Evolutionary conservation across 2,888 invertebrate genomes (phyloP), one percentile per base, ranked within the genome.

Genomic region (Ichneumoninae sp.): DNA sequence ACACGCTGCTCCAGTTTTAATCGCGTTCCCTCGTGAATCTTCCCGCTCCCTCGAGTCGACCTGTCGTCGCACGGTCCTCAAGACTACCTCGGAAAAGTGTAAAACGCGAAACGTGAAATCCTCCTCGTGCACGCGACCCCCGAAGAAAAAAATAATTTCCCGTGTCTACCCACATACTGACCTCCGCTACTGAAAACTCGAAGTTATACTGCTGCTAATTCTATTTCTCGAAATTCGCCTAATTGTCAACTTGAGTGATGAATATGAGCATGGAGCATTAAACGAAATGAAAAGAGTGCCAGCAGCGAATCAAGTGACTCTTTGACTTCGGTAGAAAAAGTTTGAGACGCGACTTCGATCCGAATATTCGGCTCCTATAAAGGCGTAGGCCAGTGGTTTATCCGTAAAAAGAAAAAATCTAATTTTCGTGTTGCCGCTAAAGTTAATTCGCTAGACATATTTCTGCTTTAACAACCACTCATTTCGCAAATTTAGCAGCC

Each of bases 1-100:
- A 74, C 75, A 79, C 36, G 75, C 50, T 75, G 79, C 79, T 70
- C 79, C 7, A 83, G 75, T 76, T 84, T 77, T 75, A 26, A 75
- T 83, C 47, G 66, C 52, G n/a, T 66, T 33, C 33, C n/a, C 47
- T 36, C 16, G 50, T 16, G 19, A 66, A 47, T 57, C 44, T 47
- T 63, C 44, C 19, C 26, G 76, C 33, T 68, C 10, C 16, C 19
- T 81, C 47, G 30, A 19, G 47, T 77, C 77, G 5, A 44, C 66
- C 22, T 50, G 26, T 19, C 26, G 40, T 36, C 40, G 33, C 57
- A 7, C 22, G 22, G 63, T 50, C 10, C 40, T 33, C 44, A 36
- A 6, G 16, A 50, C 36, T 36, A 50, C n/a, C 60, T 40, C 60
- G 40, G 40, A 54, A 78, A 70, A 63, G 54, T 70, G 47, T 22